These are phyloP conservation scores for Aldabrachelys gigantea DNA, from an alignment of 2,113 vertebrate genomes.

Conservation along the genomic window DNA sequence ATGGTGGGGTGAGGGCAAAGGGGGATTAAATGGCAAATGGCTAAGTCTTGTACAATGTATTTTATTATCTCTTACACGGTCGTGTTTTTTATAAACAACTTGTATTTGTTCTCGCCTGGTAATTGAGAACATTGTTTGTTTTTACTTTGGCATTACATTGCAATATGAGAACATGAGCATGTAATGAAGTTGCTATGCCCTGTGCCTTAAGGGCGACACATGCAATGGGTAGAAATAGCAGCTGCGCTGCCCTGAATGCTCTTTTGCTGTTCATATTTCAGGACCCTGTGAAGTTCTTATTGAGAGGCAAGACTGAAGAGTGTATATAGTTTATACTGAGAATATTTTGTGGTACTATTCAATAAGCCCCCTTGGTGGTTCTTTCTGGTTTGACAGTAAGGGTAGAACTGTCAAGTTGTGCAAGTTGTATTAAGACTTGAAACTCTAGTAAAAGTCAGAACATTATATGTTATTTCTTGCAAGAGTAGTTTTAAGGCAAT, in stretches of 20 bases:
- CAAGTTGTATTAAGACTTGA: neutral
- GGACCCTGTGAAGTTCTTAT: neutral
- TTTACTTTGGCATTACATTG: neutral
- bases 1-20: neutral
- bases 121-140: neutral
- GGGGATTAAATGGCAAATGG: neutral
- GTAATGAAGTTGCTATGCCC: neutral
- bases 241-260: neutral
- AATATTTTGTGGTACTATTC: neutral
- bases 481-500: neutral
- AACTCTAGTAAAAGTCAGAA: neutral
- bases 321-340: neutral
- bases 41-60: accelerated
- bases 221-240: neutral
- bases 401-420: neutral
- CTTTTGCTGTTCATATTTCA: neutral
- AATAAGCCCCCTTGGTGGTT: neutral
- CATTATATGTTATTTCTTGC: neutral
- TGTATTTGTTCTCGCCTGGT: neutral
- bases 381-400: neutral
- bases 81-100: neutral
- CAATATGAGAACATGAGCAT: neutral
- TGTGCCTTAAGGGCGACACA: neutral
- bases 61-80: slow-evolving; percentile 3
- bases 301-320: neutral